Conservation (phyloP, 2,888 invertebrate genomes). For the Dorcus parallelipipedus region DNA sequence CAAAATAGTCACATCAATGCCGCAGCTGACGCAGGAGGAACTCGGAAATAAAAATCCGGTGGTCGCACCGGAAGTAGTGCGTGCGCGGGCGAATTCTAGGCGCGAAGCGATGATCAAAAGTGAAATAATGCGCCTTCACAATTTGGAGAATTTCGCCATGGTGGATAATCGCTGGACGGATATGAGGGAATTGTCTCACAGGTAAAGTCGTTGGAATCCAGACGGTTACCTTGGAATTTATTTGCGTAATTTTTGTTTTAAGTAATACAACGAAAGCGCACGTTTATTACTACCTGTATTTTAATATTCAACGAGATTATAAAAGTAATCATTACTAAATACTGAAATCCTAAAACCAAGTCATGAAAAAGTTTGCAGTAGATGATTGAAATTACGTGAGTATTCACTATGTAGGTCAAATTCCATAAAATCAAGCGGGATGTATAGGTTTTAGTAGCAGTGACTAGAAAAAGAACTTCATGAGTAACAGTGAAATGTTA, state of each 20-base stretch:
- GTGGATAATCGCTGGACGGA: conserved; percentile 55
- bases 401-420: too few species aligned
- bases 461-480: too few species aligned
- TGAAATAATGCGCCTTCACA: conserved; percentile 39
- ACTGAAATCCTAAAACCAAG: too few species aligned
- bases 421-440: too few species aligned
- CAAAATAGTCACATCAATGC: conserved; percentile 45
- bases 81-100: conserved; percentile 57
- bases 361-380: too few species aligned
- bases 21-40: conserved; percentile 51
- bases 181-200: conserved; percentile 57
- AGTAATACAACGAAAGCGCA: not conserved
- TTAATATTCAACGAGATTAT: too few species aligned
- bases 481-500: too few species aligned
- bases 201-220: conserved; percentile 44
- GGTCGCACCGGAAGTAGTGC: conserved; percentile 53
- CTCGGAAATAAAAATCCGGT: conserved; percentile 58
- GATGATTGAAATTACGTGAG: too few species aligned
- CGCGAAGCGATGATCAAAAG: conserved; percentile 14
- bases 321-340: too few species aligned
- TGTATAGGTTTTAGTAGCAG: too few species aligned
- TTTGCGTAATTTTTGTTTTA: not conserved
- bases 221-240: not conserved
- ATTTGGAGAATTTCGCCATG: conserved; percentile 52
- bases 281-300: too few species aligned